Conservation (phyloP, 1,140 invertebrate genomes). For the Matsumurasca onukii region DNA sequence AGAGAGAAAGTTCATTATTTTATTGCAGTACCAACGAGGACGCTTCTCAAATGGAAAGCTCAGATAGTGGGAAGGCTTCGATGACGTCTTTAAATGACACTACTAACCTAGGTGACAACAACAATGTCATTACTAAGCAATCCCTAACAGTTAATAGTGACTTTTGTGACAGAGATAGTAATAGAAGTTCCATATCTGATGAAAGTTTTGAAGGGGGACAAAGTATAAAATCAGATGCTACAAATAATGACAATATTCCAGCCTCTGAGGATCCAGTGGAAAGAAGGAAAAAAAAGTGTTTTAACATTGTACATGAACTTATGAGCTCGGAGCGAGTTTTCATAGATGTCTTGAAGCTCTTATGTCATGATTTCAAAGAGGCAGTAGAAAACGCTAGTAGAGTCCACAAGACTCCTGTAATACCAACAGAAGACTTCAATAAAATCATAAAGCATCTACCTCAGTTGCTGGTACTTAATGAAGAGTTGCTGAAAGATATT, state of each 20-base stretch:
- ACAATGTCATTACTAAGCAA: slow-evolving; percentile 13
- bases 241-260: slow-evolving; percentile 31
- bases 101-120: neutral
- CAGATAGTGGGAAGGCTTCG: slow-evolving; percentile 19
- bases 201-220: slow-evolving; percentile 29
- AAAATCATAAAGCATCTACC: slow-evolving; percentile 61
- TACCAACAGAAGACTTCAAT: slow-evolving; percentile 55
- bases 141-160: neutral
- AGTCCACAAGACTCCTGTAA: slow-evolving; percentile 51
- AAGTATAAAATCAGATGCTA: slow-evolving; percentile 9
- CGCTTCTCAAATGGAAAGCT: slow-evolving; percentile 28
- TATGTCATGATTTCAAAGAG: slow-evolving; percentile 65
- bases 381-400: slow-evolving; percentile 53
- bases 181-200: slow-evolving; percentile 34
- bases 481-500: slow-evolving; percentile 65
- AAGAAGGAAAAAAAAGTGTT: slow-evolving; percentile 50
- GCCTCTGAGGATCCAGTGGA: slow-evolving; percentile 40
- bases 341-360: slow-evolving; percentile 66
- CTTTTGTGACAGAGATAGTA: slow-evolving; percentile 18
- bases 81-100: slow-evolving; percentile 15
- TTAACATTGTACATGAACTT: slow-evolving; percentile 66
- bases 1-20: slow-evolving; percentile 34
- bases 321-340: slow-evolving; percentile 69
- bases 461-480: slow-evolving; percentile 60
- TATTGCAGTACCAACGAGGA: slow-evolving; percentile 32